A percentile compares a stretch with the other conserved stretches of the same genome.
Evolutionary conservation across 1,140 invertebrate species (phyloP).

Genomic region (Diploscapter pachys): DNA sequence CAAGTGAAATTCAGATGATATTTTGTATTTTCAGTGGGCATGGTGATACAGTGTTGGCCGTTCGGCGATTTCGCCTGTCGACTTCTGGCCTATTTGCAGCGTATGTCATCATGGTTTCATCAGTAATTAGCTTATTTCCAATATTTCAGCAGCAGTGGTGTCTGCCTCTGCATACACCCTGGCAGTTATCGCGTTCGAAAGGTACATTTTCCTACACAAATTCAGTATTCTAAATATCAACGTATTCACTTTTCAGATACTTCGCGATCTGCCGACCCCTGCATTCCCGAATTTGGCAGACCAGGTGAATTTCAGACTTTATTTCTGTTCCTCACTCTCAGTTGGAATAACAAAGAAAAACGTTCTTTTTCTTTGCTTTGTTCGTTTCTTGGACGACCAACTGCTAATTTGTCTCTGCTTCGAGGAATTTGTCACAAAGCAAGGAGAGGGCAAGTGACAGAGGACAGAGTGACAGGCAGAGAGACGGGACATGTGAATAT

Average conservation of each 20-base stretch:
- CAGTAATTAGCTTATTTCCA: background rate
- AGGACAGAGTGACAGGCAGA: too few species aligned
- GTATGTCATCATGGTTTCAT: constrained; percentile 22
- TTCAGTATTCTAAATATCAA: too few species aligned
- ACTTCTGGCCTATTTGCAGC: constrained; percentile 43
- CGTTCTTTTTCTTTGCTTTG: too few species aligned
- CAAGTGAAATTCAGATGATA: background rate
- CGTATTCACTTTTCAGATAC: constrained; percentile 61
- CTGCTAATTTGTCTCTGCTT: too few species aligned
- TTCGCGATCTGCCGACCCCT: constrained; percentile 84
- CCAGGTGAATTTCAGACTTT: constrained; percentile 57
- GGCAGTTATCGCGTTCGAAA: constrained; percentile 80
- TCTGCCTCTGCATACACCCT: constrained; percentile 65
- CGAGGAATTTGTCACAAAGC: too few species aligned
- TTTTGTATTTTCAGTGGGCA: constrained; percentile 29
- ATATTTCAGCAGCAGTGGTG: constrained; percentile 39
- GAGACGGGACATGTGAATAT: too few species aligned
- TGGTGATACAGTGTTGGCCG: constrained; percentile 42
- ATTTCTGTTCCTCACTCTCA: too few species aligned
- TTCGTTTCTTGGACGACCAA: too few species aligned
- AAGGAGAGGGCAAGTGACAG: too few species aligned
- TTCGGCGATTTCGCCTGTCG: constrained; percentile 40
- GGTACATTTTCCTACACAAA: constrained; percentile 50
- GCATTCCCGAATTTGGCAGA: constrained; percentile 80
- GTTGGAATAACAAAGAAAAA: too few species aligned